These are phyloP conservation scores for Callimorpha dominula DNA, from an alignment of 2,888 invertebrate species.

Conservation along the genomic window DNA sequence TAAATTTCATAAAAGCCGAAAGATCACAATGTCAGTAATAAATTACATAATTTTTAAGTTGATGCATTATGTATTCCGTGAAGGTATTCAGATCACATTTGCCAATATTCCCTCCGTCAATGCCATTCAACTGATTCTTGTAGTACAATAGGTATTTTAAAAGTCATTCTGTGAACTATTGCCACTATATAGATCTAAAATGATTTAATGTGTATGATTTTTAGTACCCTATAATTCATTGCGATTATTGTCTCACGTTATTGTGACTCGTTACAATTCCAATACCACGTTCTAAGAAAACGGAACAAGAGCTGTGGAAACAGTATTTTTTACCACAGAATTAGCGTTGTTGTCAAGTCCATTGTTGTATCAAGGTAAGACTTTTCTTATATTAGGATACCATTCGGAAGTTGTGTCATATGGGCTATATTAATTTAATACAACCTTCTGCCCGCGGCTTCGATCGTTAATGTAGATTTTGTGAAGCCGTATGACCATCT, in stretches of 20 bases:
- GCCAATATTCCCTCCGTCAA: no score
- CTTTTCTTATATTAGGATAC: neutral
- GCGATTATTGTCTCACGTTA: slow-evolving; percentile 11
- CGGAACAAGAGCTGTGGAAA: slow-evolving; percentile 15
- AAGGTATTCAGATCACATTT: neutral
- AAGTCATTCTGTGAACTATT: neutral
- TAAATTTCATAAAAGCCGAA: no score
- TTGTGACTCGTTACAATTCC: slow-evolving; percentile 9
- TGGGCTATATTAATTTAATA: neutral
- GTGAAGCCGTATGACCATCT: neutral
- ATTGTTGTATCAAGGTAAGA: slow-evolving; percentile 7
- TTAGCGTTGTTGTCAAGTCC: neutral
- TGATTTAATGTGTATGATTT: neutral
- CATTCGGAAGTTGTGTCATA: slow-evolving; percentile 6
- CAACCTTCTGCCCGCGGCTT: neutral
- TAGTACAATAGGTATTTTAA: neutral
- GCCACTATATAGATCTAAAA: neutral
- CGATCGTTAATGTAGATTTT: neutral
- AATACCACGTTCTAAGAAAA: neutral
- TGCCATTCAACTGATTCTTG: neutral
- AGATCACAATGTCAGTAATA: neutral
- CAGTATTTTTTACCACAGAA: slow-evolving; percentile 1
- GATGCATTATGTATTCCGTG: neutral
- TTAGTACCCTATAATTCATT: slow-evolving; percentile 6
- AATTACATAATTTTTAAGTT: no score